These are phyloP conservation scores for Nemotelus nigrinus DNA, from an alignment of 2,888 invertebrate genomes.

Conservation along the genomic window DNA sequence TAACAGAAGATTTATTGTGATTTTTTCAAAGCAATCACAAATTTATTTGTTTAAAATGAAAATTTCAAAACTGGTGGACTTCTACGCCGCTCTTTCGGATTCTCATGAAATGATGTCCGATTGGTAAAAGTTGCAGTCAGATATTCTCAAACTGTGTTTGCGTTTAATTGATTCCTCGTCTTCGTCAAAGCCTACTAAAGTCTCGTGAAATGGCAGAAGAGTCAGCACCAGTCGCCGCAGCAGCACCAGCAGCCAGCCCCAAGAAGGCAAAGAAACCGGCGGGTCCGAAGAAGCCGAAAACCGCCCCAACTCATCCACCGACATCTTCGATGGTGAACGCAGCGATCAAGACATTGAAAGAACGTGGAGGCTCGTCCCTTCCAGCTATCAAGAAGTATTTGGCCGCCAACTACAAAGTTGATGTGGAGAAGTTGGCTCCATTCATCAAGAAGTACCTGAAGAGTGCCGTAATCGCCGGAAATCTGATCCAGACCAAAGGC, in stretches of 20 bases:
- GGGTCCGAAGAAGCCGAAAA: conserved; percentile 3
- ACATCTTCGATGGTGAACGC: conserved; percentile 69
- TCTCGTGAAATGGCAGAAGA: conserved; percentile 5
- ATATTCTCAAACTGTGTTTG: conserved; percentile 24
- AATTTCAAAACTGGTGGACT: not conserved
- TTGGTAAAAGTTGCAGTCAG: not conserved
- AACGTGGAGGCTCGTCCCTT: conserved; percentile 70
- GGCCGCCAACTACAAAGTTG: conserved; percentile 69
- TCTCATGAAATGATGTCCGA: conserved; percentile 14
- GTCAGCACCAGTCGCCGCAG: not conserved
- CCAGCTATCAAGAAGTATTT: conserved; percentile 70
- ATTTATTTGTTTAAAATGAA: not conserved
- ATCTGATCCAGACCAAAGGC: conserved; percentile 59
- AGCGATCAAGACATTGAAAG: conserved; percentile 67
- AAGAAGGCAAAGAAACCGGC: not conserved
- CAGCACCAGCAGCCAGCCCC: not conserved
- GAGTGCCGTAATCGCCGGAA: conserved; percentile 67
- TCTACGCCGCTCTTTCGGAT: conserved; percentile 24
- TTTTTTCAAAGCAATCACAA: not conserved
- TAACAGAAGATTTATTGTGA: not conserved
- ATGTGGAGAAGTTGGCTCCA: conserved; percentile 69
- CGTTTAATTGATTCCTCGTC: not conserved
- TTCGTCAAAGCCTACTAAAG: not conserved
- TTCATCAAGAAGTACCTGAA: conserved; percentile 72
- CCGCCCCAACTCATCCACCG: conserved; percentile 63